These are phyloP conservation scores for Mythimna ferrago DNA, from an alignment of 2,888 invertebrate species.

Conservation along the genomic window DNA sequence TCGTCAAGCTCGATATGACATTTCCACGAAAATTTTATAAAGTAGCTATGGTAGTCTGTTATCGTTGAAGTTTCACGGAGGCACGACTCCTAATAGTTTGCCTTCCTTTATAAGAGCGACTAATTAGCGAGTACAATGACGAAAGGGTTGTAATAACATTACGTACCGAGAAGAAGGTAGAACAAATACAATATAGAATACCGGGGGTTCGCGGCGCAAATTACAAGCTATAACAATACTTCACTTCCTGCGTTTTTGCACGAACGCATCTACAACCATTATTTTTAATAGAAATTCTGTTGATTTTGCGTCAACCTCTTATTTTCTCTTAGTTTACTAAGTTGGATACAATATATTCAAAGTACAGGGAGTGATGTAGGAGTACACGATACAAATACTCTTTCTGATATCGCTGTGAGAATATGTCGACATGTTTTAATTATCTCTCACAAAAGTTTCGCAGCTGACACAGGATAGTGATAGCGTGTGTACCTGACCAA, in stretches of 20 bases:
- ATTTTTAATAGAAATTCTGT: neutral
- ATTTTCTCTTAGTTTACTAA: neutral
- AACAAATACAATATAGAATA: conserved; percentile 59
- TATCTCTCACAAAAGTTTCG: conserved; percentile 10
- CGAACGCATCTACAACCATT: neutral
- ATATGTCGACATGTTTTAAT: conserved; percentile 6
- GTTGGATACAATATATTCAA: neutral
- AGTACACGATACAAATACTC: neutral
- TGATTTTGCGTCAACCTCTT: neutral
- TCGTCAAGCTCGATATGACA: neutral
- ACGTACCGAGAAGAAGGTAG: conserved; percentile 23
- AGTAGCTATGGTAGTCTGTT: neutral
- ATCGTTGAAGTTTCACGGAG: neutral
- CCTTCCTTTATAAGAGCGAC: conserved; percentile 26
- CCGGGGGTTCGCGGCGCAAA: conserved; percentile 10
- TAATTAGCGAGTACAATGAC: conserved; percentile 35
- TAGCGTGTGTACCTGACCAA: neutral
- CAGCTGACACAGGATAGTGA: neutral
- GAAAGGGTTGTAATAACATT: conserved; percentile 26
- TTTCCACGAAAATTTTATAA: neutral
- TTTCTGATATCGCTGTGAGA: neutral
- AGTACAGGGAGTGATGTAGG: neutral
- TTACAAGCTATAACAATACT: conserved; percentile 1
- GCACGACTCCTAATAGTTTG: neutral
- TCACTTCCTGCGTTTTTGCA: conserved; percentile 2